phyloP scores from a whole-genome alignment of 2,113 vertebrate genomes.

The Nycticorax nycticorax region DNA sequence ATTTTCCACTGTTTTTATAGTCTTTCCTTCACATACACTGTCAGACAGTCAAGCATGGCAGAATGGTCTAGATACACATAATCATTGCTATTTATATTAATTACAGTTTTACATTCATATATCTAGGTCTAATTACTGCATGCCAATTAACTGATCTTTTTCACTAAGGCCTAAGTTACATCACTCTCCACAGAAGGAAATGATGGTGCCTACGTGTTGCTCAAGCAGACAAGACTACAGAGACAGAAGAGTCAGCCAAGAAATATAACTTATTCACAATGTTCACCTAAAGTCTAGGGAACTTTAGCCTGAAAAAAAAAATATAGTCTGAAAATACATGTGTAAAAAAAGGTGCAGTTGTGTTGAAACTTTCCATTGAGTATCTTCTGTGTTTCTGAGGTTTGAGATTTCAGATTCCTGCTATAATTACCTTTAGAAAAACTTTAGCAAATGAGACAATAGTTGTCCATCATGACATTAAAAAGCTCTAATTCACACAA shows the following conservation, averaged over 20 bases:
- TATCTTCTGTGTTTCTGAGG: background rate
- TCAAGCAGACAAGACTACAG: background rate
- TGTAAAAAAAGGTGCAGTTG: background rate
- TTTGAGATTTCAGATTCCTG: background rate
- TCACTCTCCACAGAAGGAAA: background rate
- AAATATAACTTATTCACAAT: background rate
- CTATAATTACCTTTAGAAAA: background rate
- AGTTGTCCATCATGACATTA: background rate
- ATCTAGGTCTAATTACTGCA: background rate
- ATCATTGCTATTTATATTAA: background rate
- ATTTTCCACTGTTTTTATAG: background rate
- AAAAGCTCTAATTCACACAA: background rate
- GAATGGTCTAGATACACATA: background rate
- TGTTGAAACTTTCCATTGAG: background rate
- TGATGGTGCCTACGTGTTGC: accelerated
- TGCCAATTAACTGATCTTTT: background rate
- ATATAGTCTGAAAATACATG: background rate
- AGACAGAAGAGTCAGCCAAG: background rate
- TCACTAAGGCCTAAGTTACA: background rate
- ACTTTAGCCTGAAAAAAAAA: background rate
- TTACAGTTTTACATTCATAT: background rate
- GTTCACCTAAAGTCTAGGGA: background rate
- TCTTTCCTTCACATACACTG: background rate
- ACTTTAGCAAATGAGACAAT: background rate
- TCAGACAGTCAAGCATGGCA: background rate